These are phyloP conservation scores for Pogonomyrmex californicus DNA, from an alignment of 1,140 invertebrate genomes.

Conservation along the genomic window DNA sequence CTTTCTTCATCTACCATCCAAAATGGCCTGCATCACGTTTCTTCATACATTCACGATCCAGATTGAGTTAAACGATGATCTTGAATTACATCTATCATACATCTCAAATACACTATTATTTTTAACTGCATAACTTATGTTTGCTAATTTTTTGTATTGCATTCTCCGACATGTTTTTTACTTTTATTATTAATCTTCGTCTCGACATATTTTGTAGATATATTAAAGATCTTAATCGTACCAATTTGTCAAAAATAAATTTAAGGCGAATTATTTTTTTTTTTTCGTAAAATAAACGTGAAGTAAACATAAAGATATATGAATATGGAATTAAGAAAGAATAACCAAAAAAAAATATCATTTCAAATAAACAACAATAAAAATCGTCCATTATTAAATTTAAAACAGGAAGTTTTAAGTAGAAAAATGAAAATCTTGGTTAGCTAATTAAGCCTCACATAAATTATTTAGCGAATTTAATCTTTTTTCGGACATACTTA, in stretches of 20 bases:
- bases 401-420: background rate
- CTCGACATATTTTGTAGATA: background rate
- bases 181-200: constrained; percentile 18
- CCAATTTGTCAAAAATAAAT: background rate
- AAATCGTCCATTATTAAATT: background rate
- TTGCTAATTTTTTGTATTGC: background rate
- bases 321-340: background rate
- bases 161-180: background rate
- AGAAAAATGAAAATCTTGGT: background rate
- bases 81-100: background rate
- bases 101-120: background rate
- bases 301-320: background rate
- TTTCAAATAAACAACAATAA: background rate
- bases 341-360: background rate
- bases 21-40: constrained; percentile 13
- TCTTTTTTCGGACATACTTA: background rate
- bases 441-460: background rate
- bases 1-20: constrained; percentile 33
- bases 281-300: background rate
- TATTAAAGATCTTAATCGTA: background rate
- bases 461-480: background rate
- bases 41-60: background rate
- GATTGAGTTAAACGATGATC: constrained; percentile 21
- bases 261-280: background rate
- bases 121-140: background rate